Evolutionary conservation across 1,140 invertebrate genomes (phyloP), one percentile per base, ranked within the genome.

Genomic region (Tribolium castaneum): DNA sequence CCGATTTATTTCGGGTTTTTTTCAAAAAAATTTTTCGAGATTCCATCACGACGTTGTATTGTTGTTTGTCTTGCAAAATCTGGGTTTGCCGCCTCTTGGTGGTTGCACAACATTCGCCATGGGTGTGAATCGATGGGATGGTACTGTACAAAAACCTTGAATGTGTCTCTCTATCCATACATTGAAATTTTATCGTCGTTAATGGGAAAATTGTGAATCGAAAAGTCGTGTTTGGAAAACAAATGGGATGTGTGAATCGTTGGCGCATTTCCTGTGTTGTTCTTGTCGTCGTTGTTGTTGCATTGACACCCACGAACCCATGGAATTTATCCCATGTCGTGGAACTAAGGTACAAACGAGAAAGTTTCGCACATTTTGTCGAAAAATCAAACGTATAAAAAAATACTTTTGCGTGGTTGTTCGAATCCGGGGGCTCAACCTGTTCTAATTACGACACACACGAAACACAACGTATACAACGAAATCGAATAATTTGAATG

Each of bases 401-500:
- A 39, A 45, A 6, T 10, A 9, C n/a, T 9, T 22, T 6, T 9
- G 59, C 59, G 59, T 66, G 59, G 59, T 66, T 19, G 16, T 19
- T 19, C 59, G 30, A 66, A 39, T 35, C 30, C 14, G 59, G 59
- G 16, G 30, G 25, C 30, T 22, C 30, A 35, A 66, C 59, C 59
- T 66, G 59, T 66, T 66, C 59, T 9, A 66, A 35, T 66, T 66
- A 66, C 59, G 30, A 25, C 59, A 52, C 59, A 52, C 13, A 14
- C 13, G 12, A 52, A 52, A 66, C 2, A 45, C 39, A 52, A 16
- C 25, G 54, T 56, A 56, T 5, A 62, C 16, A 35, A 34, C 56
- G 56, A 66, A 66, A 66, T 66, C 12, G 59, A 66, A 34, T 66
- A 66, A 66, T 66, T 35, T 66, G 59, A 66, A 66, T 66, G 59